Base-by-base conservation (phyloP, 2,113 vertebrate species). In the Myiagra hebetior region DNA sequence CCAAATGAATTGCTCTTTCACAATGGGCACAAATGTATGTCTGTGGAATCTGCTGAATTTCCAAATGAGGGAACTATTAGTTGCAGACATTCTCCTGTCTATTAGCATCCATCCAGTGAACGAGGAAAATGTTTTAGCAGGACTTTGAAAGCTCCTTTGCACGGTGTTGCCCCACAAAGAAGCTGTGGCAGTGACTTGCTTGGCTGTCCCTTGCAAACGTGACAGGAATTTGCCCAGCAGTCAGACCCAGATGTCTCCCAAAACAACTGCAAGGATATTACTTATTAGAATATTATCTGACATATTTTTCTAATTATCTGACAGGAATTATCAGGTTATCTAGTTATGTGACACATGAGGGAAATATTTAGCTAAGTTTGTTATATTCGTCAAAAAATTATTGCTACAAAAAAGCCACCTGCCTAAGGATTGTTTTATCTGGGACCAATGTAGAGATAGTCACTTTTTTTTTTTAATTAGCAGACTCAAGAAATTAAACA, bases 1-100 rank as follows among this genome's bases (percentile, higher is more conserved):
- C 72, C 67, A 91, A 89, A 95, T 55, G 44, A 94, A 91, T 88
- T 86, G 55, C 70, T 92, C 62, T 50, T 86, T 88, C 35, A 80
- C 52, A 68, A 94, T 31, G 67, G 87, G 49, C 87, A 72, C 52
- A 52, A 67, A 91, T 88, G 72, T 53, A 65, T 6, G 67, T 59
- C 90, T 82, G 41, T 68, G 72, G 84, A 95, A 93, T 86, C 44
- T 50, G 72, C 77, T 76, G 67, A 50, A 83, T 89, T 91, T 83
- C 79, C 56, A 89, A 59, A 76, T 77, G 57, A 80, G 73, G 50
- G 63, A 67, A 50, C 89, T 96, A 94, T 92, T 88, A 68, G 70
- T 89, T 76, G 75, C 92, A 92, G 89, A 88, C 67, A 27, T 95
- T 69, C 60, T 67, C 42, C 65, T 73, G 70, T 87, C 78, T 65